These are phyloP conservation scores for Drosophila sulfurigaster DNA, from an alignment of 1,140 invertebrate genomes.

Conservation along the genomic window DNA sequence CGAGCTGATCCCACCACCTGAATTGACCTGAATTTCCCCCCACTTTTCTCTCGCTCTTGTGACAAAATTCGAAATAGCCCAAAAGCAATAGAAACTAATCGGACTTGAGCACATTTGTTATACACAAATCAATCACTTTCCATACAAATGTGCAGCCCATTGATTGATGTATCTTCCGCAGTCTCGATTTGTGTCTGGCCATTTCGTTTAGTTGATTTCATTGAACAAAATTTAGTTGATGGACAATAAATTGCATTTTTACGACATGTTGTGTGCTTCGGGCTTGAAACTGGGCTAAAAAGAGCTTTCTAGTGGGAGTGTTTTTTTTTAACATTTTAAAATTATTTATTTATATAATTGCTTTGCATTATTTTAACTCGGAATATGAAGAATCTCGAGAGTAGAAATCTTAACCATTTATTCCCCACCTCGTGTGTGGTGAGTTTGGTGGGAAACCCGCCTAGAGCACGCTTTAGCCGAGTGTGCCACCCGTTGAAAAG, in stretches of 20 bases:
- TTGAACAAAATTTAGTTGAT: background rate
- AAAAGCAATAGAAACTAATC: background rate
- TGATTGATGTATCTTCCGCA: background rate
- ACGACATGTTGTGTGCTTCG: too few relatives aligned
- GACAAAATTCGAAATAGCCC: conserved; percentile 14
- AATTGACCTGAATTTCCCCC: background rate
- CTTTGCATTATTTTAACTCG: too few relatives aligned
- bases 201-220: background rate
- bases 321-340: too few relatives aligned
- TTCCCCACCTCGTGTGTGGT: too few relatives aligned
- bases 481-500: background rate
- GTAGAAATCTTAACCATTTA: too few relatives aligned
- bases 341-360: too few relatives aligned
- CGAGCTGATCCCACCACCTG: background rate
- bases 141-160: background rate
- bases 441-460: background rate
- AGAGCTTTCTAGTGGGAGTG: too few relatives aligned
- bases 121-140: too few relatives aligned
- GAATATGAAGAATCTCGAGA: too few relatives aligned
- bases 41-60: background rate
- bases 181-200: background rate
- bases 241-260: conserved; percentile 7
- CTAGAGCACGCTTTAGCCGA: background rate
- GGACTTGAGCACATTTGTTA: too few relatives aligned
- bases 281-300: conserved; percentile 1